Evolutionary conservation across 2,113 vertebrate species (phyloP), one percentile per base, ranked within the genome.

Genomic region (Thamnaconus septentrionalis): DNA sequence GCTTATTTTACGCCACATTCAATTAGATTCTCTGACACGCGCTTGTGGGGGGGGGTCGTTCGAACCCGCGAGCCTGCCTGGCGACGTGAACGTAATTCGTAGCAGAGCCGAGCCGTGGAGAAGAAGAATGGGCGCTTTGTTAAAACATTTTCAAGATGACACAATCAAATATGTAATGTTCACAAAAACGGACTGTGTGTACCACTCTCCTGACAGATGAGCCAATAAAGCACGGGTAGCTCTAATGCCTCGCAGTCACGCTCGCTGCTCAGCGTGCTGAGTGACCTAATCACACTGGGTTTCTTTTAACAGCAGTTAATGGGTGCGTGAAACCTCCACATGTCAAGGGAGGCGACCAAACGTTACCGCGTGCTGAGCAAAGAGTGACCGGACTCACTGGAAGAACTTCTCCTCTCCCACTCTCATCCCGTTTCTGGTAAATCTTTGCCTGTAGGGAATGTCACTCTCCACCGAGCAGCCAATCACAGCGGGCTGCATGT

Each of bases 361-460:
- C 54, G 51, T 66, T 54, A 53, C n/a, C 49, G 47, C 69, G 48
- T 39, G 48, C 59, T 53, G 41, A 58, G 42, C 42, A 54, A 73
- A 67, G 1, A 68, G n/a, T 65, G 60, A 40, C 49, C 12, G 65
- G 54, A 87, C 93, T 93, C 75, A 98, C 96, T 89, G 88, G 54
- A 94, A 93, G 53, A 75, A 68, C 63, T 72, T 90, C 64, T 94
- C 94, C 40, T 93, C 91, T 65, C 92, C 91, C 0, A 97, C 89
- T 8, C 68, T 80, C 71, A 53, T 75, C 71, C 93, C 92, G 0
- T 83, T 85, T 0, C 91, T 85, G 64, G 85, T 85, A 77, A 98
- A 93, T 85, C 92, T 91, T 4, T 98, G 90, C 57, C 42, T 90
- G 75, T 93, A 98, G 54, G 96, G 95, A 54, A 97, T 72, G 54